phyloP scores from a whole-genome alignment of 2,797 vertebrate species.

The Tolypeutes matacus region DNA sequence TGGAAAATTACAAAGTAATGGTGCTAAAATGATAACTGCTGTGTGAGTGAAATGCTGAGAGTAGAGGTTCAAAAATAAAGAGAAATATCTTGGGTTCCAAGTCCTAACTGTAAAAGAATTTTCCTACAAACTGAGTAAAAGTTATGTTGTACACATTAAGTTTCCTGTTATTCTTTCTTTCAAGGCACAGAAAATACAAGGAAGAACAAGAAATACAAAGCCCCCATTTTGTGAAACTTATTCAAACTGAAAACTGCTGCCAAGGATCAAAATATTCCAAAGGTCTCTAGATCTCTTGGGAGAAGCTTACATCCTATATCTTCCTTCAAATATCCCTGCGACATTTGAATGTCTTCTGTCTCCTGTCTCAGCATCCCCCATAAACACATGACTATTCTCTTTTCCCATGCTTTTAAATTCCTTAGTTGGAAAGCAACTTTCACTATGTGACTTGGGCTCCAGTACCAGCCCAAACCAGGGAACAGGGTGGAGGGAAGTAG shows the following conservation, averaged over 20 bases:
- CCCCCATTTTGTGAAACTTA: not conserved
- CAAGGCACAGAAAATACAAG: not conserved
- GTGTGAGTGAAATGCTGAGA: not conserved
- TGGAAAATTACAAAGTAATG: not conserved
- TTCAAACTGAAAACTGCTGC: not conserved
- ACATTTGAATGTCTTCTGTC: not conserved
- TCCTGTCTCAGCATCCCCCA: not conserved
- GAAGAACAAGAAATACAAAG: not conserved
- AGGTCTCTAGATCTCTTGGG: not conserved
- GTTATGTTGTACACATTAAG: not conserved
- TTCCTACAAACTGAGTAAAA: constrained; percentile 46
- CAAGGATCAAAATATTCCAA: not conserved
- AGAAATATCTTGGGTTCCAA: not conserved
- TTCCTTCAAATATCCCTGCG: not conserved
- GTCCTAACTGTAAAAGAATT: not conserved
- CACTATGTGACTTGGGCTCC: constrained; percentile 30
- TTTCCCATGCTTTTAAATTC: not conserved
- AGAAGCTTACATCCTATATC: not conserved
- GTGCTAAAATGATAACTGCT: not conserved
- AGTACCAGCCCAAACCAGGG: constrained; percentile 29
- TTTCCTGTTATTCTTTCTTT: not conserved
- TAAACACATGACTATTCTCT: not conserved
- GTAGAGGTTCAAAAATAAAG: not conserved
- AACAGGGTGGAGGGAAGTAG: constrained; percentile 50
- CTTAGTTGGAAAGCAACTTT: constrained; percentile 26